A percentile compares a stretch with the other conserved stretches of the same genome.
Evolutionary conservation across 1,140 invertebrate genomes (phyloP).

Genomic region (Dufourea novaeangliae): DNA sequence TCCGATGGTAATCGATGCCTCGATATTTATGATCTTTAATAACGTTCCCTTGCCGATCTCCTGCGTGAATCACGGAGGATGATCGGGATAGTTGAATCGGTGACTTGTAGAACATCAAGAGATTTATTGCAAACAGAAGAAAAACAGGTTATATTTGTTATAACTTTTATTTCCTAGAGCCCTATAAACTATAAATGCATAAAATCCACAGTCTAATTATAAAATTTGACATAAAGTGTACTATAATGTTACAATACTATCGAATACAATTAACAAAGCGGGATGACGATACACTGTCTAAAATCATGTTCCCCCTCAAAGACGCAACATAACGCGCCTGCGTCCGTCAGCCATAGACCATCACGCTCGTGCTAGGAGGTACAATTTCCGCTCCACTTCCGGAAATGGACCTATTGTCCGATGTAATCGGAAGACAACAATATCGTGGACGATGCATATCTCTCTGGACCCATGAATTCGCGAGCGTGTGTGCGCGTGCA

Average conservation of each 20-base stretch:
- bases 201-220: too few relatives aligned
- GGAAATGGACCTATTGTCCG: constrained; percentile 63
- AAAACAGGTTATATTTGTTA: too few relatives aligned
- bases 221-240: too few relatives aligned
- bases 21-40: constrained; percentile 31
- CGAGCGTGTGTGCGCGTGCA: background rate
- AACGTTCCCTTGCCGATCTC: constrained; percentile 10
- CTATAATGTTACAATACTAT: too few relatives aligned
- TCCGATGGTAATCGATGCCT: constrained; percentile 24
- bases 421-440: constrained; percentile 70
- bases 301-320: constrained; percentile 57
- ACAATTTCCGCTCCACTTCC: constrained; percentile 69
- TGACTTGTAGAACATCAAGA: too few relatives aligned
- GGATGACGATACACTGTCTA: background rate
- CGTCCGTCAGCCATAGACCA: constrained; percentile 32
- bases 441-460: constrained; percentile 59
- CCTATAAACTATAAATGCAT: too few relatives aligned
- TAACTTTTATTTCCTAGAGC: too few relatives aligned
- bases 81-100: constrained; percentile 17
- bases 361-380: constrained; percentile 23
- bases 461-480: constrained; percentile 16
- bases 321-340: constrained; percentile 32
- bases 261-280: too few relatives aligned
- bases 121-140: too few relatives aligned
- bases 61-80: background rate